Conservation (phyloP, 2,888 invertebrate genomes). For the Pterostichus niger region DNA sequence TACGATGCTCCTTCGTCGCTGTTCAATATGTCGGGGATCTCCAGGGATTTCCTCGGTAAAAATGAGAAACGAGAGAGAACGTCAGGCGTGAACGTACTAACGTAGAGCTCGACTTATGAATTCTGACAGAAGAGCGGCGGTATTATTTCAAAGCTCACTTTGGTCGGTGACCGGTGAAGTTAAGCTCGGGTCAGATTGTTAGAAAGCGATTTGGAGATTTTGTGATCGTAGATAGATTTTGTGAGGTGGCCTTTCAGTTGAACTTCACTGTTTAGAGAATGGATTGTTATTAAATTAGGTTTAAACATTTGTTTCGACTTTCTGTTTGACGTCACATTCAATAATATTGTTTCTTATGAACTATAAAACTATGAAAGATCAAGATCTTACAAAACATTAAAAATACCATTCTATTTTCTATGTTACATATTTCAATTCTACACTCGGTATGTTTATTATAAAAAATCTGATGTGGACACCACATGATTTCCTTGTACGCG, state of each 20-base stretch:
- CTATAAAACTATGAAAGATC: neutral
- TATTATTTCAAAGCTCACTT: conserved; percentile 44
- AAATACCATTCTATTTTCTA: too few species aligned
- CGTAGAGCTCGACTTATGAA: conserved; percentile 42
- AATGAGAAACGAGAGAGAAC: conserved; percentile 40
- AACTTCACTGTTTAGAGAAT: neutral
- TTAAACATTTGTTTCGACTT: neutral
- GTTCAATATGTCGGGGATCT: conserved; percentile 73
- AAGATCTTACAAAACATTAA: too few species aligned
- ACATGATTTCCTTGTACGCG: too few species aligned
- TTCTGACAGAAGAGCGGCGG: conserved; percentile 43
- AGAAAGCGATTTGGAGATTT: conserved; percentile 4
- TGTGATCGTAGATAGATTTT: neutral
- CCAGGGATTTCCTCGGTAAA: conserved; percentile 68
- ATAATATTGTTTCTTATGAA: neutral
- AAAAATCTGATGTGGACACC: too few species aligned
- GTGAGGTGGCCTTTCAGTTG: neutral
- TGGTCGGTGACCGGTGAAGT: neutral
- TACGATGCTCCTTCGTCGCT: conserved; percentile 68
- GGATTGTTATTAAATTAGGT: conserved; percentile 9
- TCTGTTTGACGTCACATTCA: neutral
- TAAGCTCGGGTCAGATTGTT: neutral
- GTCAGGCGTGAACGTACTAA: neutral
- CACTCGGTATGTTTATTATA: too few species aligned
- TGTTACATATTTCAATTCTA: too few species aligned